Evolutionary conservation across 2,888 invertebrate genomes (phyloP).

Genomic region (Micoletzkya japonica): DNA sequence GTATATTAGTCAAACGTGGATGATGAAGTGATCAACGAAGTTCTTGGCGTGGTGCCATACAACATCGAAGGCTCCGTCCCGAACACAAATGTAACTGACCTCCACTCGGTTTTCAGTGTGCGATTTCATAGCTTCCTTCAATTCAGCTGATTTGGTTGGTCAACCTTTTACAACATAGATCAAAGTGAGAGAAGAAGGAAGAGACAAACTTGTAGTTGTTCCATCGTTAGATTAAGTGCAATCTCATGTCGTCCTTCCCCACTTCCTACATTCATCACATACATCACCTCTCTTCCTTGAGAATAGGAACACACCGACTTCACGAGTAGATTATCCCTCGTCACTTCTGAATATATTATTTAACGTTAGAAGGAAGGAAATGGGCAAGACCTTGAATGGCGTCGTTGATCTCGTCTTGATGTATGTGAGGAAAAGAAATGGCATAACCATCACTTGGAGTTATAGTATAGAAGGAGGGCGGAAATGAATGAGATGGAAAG

Average conservation of each 20-base stretch:
- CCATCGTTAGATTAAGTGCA: constrained; percentile 29
- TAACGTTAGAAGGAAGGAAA: background rate
- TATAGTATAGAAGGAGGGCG: constrained; percentile 3
- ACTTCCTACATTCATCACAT: constrained; percentile 30
- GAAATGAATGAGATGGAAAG: background rate
- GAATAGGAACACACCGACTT: constrained; percentile 32
- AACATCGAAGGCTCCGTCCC: constrained; percentile 33
- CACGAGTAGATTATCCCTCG: constrained; percentile 4
- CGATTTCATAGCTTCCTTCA: constrained; percentile 32
- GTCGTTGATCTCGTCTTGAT: background rate
- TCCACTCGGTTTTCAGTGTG: constrained; percentile 36
- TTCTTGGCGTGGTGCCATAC: constrained; percentile 39
- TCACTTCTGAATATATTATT: background rate
- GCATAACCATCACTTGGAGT: constrained; percentile 18
- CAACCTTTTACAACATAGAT: background rate
- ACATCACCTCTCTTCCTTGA: constrained; percentile 24
- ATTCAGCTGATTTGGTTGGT: background rate
- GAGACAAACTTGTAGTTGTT: constrained; percentile 26
- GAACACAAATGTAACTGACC: constrained; percentile 36
- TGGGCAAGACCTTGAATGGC: constrained; percentile 6
- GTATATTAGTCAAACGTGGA: constrained; percentile 7
- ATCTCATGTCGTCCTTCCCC: constrained; percentile 28
- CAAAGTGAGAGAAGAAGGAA: background rate
- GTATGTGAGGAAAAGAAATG: constrained; percentile 7
- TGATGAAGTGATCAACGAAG: constrained; percentile 41